These are phyloP conservation scores for Epizoanthus ramosus DNA, from an alignment of 92 coral and sea anemone genomes.

Conservation along the genomic window DNA sequence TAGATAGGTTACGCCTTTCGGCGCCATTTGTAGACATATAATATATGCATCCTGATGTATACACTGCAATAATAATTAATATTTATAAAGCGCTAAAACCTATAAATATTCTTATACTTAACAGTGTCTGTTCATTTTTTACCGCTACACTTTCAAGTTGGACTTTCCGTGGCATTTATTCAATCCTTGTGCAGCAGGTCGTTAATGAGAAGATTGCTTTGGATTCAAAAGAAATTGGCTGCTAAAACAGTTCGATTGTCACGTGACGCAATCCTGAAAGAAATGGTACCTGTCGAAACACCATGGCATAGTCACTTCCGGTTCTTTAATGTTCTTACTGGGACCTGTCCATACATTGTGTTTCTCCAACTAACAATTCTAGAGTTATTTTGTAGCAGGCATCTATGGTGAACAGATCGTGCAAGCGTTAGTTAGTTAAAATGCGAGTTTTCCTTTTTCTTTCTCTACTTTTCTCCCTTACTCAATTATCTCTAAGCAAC, in stretches of 20 bases:
- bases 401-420: background rate
- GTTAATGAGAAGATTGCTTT: too few relatives aligned
- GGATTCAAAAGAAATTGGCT: background rate
- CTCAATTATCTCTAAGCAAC: constrained; percentile 7
- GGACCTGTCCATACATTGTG: background rate
- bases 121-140: too few relatives aligned
- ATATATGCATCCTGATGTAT: too few relatives aligned
- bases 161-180: too few relatives aligned
- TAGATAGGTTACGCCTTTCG: too few relatives aligned
- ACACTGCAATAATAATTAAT: too few relatives aligned
- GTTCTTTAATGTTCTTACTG: constrained; percentile 5
- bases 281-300: constrained; percentile 25
- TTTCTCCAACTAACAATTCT: background rate
- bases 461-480: background rate
- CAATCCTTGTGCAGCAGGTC: too few relatives aligned
- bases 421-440: background rate
- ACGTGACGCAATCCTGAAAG: constrained; percentile 18
- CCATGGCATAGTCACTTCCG: constrained; percentile 8
- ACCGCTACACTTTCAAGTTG: too few relatives aligned
- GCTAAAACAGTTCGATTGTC: background rate
- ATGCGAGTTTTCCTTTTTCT: background rate
- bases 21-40: too few relatives aligned
- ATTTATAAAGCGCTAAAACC: too few relatives aligned
- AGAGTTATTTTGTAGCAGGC: background rate
- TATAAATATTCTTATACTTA: too few relatives aligned